These are phyloP conservation scores for Parasteatoda tepidariorum DNA, from an alignment of 1,140 invertebrate genomes.

Conservation along the genomic window DNA sequence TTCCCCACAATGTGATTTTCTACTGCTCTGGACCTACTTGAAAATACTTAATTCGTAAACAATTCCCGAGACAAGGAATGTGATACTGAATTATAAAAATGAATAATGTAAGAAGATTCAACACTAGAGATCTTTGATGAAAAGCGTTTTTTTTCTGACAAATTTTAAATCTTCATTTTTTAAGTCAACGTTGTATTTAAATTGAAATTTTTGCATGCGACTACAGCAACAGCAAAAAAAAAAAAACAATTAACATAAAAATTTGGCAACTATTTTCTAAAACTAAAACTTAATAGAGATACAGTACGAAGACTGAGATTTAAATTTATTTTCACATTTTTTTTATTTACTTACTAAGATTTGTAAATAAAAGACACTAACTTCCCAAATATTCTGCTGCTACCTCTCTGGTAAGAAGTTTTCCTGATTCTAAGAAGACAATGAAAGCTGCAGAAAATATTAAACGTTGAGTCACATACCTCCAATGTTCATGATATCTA, in stretches of 20 bases:
- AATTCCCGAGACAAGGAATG: too few species aligned
- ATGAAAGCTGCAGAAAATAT: constrained; percentile 82
- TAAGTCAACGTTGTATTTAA: too few species aligned
- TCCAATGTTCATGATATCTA: constrained; percentile 88
- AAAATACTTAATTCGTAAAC: too few species aligned
- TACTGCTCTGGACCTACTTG: too few species aligned
- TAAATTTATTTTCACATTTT: background rate
- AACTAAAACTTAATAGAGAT: background rate
- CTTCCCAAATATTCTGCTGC: constrained; percentile 83
- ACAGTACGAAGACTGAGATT: background rate
- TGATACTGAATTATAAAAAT: too few species aligned
- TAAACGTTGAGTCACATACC: constrained; percentile 82
- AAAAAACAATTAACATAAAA: background rate
- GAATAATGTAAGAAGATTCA: too few species aligned
- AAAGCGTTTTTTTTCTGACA: too few species aligned
- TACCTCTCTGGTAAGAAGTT: constrained; percentile 79
- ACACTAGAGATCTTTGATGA: too few species aligned
- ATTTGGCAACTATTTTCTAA: background rate
- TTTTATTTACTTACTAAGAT: constrained; percentile 19
- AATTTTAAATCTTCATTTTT: too few species aligned
- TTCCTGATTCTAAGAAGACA: constrained; percentile 82
- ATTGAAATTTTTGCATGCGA: too few species aligned
- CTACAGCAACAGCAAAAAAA: too few species aligned
- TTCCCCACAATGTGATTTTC: too few species aligned
- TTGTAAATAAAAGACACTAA: constrained; percentile 69